Percentiles rank a stretch among this genome's conserved stretches.
Conservation (phyloP, 2,797 vertebrate species). For the Florisuga fusca region DNA sequence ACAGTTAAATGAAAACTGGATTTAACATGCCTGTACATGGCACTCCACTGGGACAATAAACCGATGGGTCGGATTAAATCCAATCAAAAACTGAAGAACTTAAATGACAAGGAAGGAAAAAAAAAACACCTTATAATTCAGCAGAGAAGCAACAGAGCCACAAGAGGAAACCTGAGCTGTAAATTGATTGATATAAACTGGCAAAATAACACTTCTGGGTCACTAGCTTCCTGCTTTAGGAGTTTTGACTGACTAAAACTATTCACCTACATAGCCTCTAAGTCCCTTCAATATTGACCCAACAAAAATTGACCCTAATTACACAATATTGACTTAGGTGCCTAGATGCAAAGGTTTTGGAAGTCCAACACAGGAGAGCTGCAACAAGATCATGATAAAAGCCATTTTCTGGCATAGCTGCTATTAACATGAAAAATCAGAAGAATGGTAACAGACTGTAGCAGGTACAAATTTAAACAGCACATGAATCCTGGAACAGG, state of each 20-base stretch:
- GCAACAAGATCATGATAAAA: background rate
- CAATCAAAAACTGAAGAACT: background rate
- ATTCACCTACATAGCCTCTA: accelerated
- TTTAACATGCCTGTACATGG: background rate
- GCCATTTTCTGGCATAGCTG: background rate
- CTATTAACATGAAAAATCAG: background rate
- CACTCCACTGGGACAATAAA: background rate
- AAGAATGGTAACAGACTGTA: background rate
- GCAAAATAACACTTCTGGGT: background rate
- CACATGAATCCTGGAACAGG: accelerated
- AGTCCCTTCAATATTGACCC: accelerated
- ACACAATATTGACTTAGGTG: accelerated
- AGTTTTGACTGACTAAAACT: background rate
- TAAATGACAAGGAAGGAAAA: background rate
- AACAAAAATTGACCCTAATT: no score
- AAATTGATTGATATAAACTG: background rate
- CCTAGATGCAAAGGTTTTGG: background rate
- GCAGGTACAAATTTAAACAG: background rate
- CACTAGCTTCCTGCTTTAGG: background rate
- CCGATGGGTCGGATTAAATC: background rate
- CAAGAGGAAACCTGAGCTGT: background rate
- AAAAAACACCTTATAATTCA: background rate
- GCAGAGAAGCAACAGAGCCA: background rate
- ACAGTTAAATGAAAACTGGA: background rate
- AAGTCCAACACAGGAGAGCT: background rate